Evolutionary conservation across 2,113 vertebrate species (phyloP).

Genomic region (Trematocara stigmaticum): DNA sequence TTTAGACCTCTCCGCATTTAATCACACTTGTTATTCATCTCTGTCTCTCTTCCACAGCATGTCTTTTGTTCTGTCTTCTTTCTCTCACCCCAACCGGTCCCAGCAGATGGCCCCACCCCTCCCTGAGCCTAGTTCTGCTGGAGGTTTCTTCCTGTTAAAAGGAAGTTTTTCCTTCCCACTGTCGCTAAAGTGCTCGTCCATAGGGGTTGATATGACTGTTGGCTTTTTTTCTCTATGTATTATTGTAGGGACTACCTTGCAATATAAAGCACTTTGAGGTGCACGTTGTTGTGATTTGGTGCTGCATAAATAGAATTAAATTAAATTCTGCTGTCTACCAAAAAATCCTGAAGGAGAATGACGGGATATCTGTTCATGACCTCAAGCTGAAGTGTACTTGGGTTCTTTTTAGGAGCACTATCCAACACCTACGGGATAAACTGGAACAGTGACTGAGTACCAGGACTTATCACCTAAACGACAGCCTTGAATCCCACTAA

Average conservation of each 20-base stretch:
- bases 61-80: accelerated
- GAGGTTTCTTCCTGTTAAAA: neutral
- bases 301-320: neutral
- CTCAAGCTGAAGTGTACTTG: neutral
- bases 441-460: neutral
- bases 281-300: neutral
- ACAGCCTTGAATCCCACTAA: neutral
- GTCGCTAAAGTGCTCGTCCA: accelerated
- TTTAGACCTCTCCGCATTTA: neutral
- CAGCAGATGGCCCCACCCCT: neutral
- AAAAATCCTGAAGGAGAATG: neutral
- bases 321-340: neutral
- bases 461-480: neutral
- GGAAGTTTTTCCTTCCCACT: neutral
- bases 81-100: neutral
- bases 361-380: neutral
- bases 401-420: neutral
- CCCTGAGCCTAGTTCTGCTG: accelerated
- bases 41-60: neutral
- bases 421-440: neutral
- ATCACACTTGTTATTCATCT: accelerated
- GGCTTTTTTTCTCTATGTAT: neutral
- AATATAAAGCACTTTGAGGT: neutral
- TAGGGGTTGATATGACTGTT: neutral
- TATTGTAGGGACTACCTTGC: neutral